Conservation (phyloP, 2,888 invertebrate species). For the Sipha maydis region DNA sequence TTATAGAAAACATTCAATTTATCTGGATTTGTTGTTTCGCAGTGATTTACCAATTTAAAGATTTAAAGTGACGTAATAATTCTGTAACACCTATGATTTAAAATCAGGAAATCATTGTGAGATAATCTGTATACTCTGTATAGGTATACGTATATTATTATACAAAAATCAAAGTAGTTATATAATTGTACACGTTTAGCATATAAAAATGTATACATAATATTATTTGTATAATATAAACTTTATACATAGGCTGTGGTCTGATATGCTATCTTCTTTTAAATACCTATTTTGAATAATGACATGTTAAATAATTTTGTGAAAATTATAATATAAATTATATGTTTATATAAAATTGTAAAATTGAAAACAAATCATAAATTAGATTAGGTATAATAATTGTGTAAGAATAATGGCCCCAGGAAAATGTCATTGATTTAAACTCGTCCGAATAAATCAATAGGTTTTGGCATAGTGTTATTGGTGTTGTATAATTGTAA, state of each 20-base stretch:
- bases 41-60: background rate
- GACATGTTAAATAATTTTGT: background rate
- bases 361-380: no score
- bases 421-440: background rate
- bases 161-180: background rate
- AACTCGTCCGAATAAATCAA: background rate
- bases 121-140: background rate
- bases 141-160: background rate
- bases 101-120: background rate
- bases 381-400: no score
- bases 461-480: background rate
- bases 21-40: background rate
- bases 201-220: slow-evolving; percentile 18
- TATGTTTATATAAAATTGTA: no score
- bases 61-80: background rate
- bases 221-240: background rate
- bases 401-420: background rate
- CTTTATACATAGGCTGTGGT: slow-evolving; percentile 35
- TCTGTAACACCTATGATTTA: background rate
- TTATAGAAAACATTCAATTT: background rate
- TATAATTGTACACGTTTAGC: background rate
- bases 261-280: slow-evolving; percentile 43
- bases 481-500: background rate
- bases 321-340: background rate
- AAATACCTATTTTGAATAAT: background rate